Evolutionary conservation across 2,888 invertebrate species (phyloP), one percentile per base, ranked within the genome.

Genomic region (Eristalis arbustorum): DNA sequence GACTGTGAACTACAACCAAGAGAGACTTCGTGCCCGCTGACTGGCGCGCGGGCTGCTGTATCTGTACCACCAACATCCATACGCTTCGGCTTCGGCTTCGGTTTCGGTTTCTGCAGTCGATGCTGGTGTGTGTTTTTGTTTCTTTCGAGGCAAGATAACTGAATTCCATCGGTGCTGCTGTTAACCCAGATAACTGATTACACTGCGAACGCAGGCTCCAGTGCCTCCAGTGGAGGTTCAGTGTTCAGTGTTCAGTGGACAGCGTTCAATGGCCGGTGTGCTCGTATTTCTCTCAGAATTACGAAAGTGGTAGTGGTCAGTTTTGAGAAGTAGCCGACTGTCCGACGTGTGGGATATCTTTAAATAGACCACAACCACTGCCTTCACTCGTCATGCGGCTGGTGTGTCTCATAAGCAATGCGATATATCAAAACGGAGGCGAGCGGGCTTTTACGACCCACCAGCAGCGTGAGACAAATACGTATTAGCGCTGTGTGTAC

Each of bases 181-280:
- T 84, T 88, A 88, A 88, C 88, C 88, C 84, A 88, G 84, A 84
- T 84, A 84, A 88, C 79, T 80, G 79, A 88, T 88, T 88, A 88
- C 79, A 79, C 67, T 68, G 73, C 66, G 74, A 82, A 85, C 66
- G 75, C 57, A 75, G 72, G 78, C 40, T 18, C 49, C 18, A 49
- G 18, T 37, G 37, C 1, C 3, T 11, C 1, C 37, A 37, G 13
- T 37, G 31, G 23, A 34, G 8, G 34, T 22, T 66, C 66, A 66
- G 66, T 18, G 28, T n/a, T 23, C 28, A 28, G 49, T n/a, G 49
- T n/a, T 49, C 49, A 8, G 49, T 8, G 49, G 8, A 18, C 18
- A 49, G 18, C 49, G 49, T 49, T 49, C 49, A 49, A 49, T 49
- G 49, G 49, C 49, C 49, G 49, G 3, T 49, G 49, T 63, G 77